Evolutionary conservation across 2,797 vertebrate species (phyloP), one percentile per base, ranked within the genome.

Genomic region (Galaxias olidus): DNA sequence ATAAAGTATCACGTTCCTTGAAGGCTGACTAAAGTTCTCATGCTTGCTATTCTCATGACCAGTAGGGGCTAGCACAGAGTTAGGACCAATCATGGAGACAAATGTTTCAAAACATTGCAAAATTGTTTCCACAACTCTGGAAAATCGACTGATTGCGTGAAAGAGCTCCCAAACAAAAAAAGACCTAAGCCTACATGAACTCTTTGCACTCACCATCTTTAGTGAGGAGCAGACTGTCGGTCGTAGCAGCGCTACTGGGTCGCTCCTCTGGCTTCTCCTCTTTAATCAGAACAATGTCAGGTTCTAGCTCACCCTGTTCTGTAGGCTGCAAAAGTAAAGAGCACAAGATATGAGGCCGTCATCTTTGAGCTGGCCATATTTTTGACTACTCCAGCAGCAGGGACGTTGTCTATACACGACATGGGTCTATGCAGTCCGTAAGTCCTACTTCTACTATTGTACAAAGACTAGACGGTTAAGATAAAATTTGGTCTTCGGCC

Each of bases 241-340:
- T 19, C 1, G 51, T 2, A 1, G 20, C 61, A 12, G 43, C 4
- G 4, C 11, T 15, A 17, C 62, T 58, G 20, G 10, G 72, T 2
- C 81, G 78, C 12, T 80, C 76, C 17, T 62, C 75, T 0, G 53
- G 13, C 0, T 1, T 47, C 53, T 90, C 87, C 48, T 81, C 77
- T 54, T 91, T 90, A 15, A 90, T 79, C 55, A 85, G 1, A 20
- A 87, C 73, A 0, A 86, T 59, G 0, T 82, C 82, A 12, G 66
- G 54, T 1, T 61, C 17, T 0, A 0, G 41, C 0, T 47, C 6
- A 19, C 79, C 74, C 7, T 76, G 68, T 0, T 61, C 59, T 18
- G 69, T 62, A 1, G 14, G 59, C 1, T 62, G 4, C 0, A 43
- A 18, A 5, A 68, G 30, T 3, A 30, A 30, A 30, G 30, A 2